These are phyloP conservation scores for Chamaea fasciata DNA, from an alignment of 2,113 vertebrate genomes.

Conservation along the genomic window DNA sequence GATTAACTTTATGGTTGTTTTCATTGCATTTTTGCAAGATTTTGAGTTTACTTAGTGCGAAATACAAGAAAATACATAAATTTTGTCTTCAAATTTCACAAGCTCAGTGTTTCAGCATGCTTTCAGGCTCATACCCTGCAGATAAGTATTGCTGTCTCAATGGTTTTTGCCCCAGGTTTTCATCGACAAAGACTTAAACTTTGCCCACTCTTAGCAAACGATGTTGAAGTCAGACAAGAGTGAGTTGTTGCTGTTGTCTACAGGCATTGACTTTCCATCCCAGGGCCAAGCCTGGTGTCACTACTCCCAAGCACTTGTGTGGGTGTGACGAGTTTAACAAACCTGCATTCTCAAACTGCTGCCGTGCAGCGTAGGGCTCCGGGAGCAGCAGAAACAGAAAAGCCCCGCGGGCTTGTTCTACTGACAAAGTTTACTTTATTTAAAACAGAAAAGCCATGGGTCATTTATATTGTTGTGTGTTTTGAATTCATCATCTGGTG, in stretches of 20 bases:
- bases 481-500: conserved; percentile 64
- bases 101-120: accelerated
- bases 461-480: conserved; percentile 64
- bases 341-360: conserved; percentile 26
- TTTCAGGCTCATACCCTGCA: neutral
- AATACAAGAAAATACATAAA: neutral
- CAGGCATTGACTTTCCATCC: neutral
- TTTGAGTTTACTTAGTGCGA: neutral
- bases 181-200: neutral
- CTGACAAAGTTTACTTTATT: conserved; percentile 63
- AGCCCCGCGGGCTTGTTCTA: conserved; percentile 34
- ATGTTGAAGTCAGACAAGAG: neutral
- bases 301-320: neutral
- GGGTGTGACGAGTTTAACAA: conserved; percentile 21
- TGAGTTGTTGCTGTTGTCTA: neutral
- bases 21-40: neutral
- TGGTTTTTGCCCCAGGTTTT: neutral
- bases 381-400: conserved; percentile 24
- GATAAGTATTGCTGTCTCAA: neutral
- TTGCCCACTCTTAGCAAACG: neutral
- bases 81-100: neutral
- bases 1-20: neutral
- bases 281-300: neutral
- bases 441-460: conserved; percentile 71
- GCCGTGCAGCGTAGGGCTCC: neutral